Conservation (phyloP, 2,113 vertebrate genomes). For the Actinemys pallida region DNA sequence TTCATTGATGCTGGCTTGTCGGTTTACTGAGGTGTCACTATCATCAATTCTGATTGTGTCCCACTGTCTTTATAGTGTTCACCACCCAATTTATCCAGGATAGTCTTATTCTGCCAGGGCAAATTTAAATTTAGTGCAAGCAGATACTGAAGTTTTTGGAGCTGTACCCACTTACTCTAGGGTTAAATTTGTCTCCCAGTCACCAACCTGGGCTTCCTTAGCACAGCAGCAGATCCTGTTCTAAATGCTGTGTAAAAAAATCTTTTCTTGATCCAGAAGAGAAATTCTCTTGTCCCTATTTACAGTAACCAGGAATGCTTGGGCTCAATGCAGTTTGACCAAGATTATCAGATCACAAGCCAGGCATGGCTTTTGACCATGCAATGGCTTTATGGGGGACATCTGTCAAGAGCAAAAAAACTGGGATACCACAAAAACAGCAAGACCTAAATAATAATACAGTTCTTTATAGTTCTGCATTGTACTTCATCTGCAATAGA, state of each 20-base stretch:
- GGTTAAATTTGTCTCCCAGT: neutral
- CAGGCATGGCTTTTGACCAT: neutral
- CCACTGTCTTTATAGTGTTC: neutral
- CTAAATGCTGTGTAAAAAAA: neutral
- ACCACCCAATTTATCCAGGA: neutral
- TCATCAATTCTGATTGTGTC: neutral
- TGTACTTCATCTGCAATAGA: neutral
- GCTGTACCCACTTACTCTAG: neutral
- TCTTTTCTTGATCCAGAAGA: neutral
- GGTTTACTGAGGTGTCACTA: neutral
- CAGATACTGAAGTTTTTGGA: neutral
- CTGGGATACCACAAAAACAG: neutral
- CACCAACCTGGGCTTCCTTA: neutral
- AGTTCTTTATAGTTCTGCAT: neutral
- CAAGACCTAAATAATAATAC: neutral
- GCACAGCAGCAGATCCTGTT: neutral
- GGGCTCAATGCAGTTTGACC: neutral
- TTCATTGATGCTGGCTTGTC: neutral
- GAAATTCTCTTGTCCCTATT: neutral
- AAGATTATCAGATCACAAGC: neutral
- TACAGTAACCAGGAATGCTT: neutral
- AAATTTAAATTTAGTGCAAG: neutral
- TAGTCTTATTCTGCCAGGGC: neutral
- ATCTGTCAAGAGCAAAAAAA: neutral
- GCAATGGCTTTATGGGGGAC: neutral